Evolutionary conservation across 1,140 invertebrate species (phyloP), one percentile per base, ranked within the genome.

Genomic region (Apis florea): DNA sequence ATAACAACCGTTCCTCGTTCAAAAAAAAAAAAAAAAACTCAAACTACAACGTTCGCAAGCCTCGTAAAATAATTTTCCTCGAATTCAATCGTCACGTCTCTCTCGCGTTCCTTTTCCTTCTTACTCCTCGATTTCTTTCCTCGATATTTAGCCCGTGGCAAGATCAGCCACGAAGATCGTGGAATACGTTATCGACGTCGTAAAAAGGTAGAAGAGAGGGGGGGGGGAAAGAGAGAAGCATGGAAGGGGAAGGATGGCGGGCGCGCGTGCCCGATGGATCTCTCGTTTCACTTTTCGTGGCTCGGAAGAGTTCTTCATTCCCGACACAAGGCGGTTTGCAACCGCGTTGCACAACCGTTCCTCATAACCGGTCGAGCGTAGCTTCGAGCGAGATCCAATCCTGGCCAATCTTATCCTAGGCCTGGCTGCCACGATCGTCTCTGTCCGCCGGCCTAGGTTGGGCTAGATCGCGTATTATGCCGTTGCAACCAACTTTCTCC

Each of bases 401-500:
- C 88, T 83, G 83, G 88, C 81, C 84, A 90, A 92, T 92, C 85
- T 91, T 90, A 89, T 88, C 78, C 82, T 71, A 79, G 67, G 82
- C 63, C 82, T 84, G 81, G 75, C 71, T 63, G 66, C 69, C 77
- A 69, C 69, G 79, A 81, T 81, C 86, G 82, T 74, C 66, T 58
- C 69, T 84, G 73, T 84, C 78, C 76, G 83, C 75, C 74, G 84
- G 85, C 31, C 87, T 88, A 88, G 85, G 88, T 85, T 88, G 19
- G 56, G 56, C 8, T 12, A 53, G 12, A 90, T 89, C 85, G 82
- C 84, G 84, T 92, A 89, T 91, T 89, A 87, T 86, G 83, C 85
- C 83, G 85, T 83, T 85, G 90, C 90, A 89, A 90, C 87, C 87
- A 89, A 92, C 93, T 93, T 93, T 93, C 92, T 93, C 92, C 90